A percentile compares a stretch with the other conserved stretches of the same genome.
Evolutionary conservation across 2,888 invertebrate species (phyloP).

Genomic region (Glaucopsyche alexis): DNA sequence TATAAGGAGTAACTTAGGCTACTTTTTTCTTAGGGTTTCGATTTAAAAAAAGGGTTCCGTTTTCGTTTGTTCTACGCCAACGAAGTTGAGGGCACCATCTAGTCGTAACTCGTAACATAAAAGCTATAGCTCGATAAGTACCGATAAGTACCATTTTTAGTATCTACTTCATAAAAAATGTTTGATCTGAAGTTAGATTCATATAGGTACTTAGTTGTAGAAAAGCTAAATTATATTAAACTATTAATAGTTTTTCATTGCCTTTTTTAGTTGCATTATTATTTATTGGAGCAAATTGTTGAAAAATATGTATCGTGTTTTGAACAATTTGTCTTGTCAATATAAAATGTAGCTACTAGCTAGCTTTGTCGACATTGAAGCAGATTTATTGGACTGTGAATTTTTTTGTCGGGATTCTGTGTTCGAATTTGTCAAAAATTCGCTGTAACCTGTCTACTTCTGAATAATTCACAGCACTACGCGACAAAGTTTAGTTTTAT

Average conservation of each 20-base stretch:
- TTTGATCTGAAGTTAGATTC: no score
- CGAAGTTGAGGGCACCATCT: no score
- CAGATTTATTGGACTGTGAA: constrained; percentile 21
- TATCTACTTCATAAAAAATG: no score
- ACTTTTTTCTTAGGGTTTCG: no score
- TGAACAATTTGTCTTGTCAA: not conserved
- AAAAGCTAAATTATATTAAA: no score
- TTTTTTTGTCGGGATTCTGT: not conserved
- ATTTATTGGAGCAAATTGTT: not conserved
- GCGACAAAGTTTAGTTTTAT: constrained; percentile 14
- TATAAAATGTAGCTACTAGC: constrained; percentile 1
- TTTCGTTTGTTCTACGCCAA: no score
- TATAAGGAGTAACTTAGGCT: no score
- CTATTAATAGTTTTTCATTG: not conserved
- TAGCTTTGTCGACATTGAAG: not conserved
- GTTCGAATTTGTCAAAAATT: constrained; percentile 17
- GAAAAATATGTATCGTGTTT: constrained; percentile 7
- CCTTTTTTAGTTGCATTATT: not conserved
- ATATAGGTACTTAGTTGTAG: no score
- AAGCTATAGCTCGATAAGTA: no score
- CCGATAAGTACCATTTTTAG: no score
- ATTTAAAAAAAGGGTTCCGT: no score
- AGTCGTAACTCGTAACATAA: no score
- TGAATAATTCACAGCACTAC: not conserved
- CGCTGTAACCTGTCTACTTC: constrained; percentile 16